These are phyloP conservation scores for Saturnia pavonia DNA, from an alignment of 2,888 invertebrate species.

Conservation along the genomic window DNA sequence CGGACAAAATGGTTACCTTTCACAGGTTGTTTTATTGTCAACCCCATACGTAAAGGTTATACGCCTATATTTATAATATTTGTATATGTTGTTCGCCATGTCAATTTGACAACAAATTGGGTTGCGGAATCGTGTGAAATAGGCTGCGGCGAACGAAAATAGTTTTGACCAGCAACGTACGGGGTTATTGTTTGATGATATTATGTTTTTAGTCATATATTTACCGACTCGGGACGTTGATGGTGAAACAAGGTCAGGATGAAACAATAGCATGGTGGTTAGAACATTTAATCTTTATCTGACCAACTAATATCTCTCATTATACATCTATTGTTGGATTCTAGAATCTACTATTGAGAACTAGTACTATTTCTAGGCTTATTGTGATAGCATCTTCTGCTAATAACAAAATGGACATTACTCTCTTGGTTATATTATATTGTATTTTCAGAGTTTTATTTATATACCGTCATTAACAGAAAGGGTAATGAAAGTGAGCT, in stretches of 20 bases:
- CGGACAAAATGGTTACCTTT: not conserved
- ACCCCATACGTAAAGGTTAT: not conserved
- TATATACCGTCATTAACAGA: not conserved
- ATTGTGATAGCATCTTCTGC: not conserved
- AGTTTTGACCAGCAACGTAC: not conserved
- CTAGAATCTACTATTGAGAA: too few relatives aligned
- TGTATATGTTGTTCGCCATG: not conserved
- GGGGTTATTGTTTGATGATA: not conserved
- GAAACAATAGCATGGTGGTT: too few relatives aligned
- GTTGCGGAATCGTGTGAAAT: conserved; percentile 5
- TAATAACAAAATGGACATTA: not conserved
- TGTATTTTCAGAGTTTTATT: too few relatives aligned
- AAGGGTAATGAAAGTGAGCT: not conserved
- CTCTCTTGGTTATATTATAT: too few relatives aligned
- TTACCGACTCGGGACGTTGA: not conserved
- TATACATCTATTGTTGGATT: too few relatives aligned
- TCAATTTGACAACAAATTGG: conserved; percentile 16
- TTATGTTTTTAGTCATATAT: not conserved
- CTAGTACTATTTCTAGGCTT: too few relatives aligned
- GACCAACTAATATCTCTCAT: too few relatives aligned
- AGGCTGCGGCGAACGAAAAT: conserved; percentile 1
- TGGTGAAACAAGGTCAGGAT: too few relatives aligned
- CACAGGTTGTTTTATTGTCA: not conserved
- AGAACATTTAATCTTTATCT: too few relatives aligned
- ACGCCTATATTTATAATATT: not conserved